Conservation (phyloP, 2,797 vertebrate species). For the Lerista edwardsae region DNA sequence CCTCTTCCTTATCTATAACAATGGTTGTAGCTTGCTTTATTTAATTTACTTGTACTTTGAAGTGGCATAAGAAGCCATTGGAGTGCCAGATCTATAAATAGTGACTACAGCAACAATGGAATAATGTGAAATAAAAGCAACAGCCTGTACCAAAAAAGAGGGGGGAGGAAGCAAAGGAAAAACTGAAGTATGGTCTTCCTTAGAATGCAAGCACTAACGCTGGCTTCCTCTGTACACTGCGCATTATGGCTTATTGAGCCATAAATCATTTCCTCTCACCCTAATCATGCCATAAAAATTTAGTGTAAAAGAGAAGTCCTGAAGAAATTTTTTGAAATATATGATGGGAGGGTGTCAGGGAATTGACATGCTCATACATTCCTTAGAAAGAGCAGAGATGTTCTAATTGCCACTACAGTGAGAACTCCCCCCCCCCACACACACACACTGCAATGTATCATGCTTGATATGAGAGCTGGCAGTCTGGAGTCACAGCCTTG, state of each 20-base stretch:
- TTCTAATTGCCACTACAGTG: neutral
- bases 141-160: neutral
- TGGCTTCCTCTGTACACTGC: neutral
- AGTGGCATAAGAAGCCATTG: slow-evolving; percentile 48
- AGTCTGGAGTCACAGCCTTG: neutral
- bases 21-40: slow-evolving; percentile 54
- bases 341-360: neutral
- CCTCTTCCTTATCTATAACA: slow-evolving; percentile 49
- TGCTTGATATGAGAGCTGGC: neutral
- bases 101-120: slow-evolving; percentile 22
- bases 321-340: slow-evolving; percentile 28
- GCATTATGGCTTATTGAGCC: slow-evolving; percentile 34
- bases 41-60: slow-evolving; percentile 59
- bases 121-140: slow-evolving; percentile 6
- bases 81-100: slow-evolving; percentile 49
- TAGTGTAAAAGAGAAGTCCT: slow-evolving; percentile 30
- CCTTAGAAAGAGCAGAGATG: neutral
- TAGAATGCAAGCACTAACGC: neutral
- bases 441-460: no score
- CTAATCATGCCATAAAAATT: slow-evolving; percentile 27
- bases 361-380: neutral
- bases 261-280: slow-evolving; percentile 39
- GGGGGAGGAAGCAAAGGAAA: neutral
- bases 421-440: no score
- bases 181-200: neutral